A percentile compares a stretch with the other conserved stretches of the same genome.
Conservation (phyloP, 2,797 vertebrate genomes). For the Strix occidentalis region DNA sequence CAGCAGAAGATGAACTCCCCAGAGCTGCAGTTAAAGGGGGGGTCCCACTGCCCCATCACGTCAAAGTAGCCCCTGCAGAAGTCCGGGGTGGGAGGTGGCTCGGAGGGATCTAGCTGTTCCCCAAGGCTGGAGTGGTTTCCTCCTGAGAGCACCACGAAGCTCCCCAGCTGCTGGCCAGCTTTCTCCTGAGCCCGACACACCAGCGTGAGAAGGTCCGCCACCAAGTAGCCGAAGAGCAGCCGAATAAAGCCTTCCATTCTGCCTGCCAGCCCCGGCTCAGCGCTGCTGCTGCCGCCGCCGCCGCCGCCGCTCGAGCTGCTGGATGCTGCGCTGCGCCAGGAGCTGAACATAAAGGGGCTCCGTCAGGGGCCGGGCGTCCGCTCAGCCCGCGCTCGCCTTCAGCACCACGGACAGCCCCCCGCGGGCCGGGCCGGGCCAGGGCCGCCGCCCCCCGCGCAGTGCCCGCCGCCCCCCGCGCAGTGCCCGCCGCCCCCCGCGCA, state of each 20-base stretch:
- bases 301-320: constrained; percentile 63
- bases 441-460: neutral
- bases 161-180: constrained; percentile 87
- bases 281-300: constrained; percentile 37
- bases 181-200: constrained; percentile 93
- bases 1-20: constrained; percentile 96
- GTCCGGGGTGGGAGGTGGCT: constrained; percentile 88
- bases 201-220: constrained; percentile 91
- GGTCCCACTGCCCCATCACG: constrained; percentile 99
- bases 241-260: constrained; percentile 76
- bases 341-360: constrained; percentile 74
- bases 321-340: constrained; percentile 72
- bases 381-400: constrained; percentile 56
- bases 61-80: constrained; percentile 95
- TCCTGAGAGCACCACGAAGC: constrained; percentile 90
- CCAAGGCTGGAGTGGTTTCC: constrained; percentile 89
- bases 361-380: constrained; percentile 52
- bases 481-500: neutral
- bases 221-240: constrained; percentile 87
- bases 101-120: constrained; percentile 82
- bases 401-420: constrained; percentile 56
- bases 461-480: neutral
- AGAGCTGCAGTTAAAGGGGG: constrained; percentile 93
- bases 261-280: constrained; percentile 69
- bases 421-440: neutral